Evolutionary conservation across 2,888 invertebrate species (phyloP).

Genomic region (Acholoe squamosa): DNA sequence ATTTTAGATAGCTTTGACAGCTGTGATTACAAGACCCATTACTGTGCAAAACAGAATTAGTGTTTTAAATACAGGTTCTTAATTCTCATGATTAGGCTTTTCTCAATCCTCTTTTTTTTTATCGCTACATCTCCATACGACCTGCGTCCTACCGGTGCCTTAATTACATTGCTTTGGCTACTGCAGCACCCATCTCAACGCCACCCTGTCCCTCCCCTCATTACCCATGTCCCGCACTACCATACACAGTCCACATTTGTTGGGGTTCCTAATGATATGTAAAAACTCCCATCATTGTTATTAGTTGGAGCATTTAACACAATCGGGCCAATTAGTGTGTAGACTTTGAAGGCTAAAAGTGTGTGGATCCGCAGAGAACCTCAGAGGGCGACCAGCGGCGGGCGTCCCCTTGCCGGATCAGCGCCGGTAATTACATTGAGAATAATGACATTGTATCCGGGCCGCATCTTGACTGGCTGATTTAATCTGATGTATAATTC

Average conservation of each 20-base stretch:
- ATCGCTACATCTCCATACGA: constrained; percentile 1
- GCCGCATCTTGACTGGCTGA: constrained; percentile 60
- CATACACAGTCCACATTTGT: background rate
- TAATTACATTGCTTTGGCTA: background rate
- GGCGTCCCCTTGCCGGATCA: constrained; percentile 24
- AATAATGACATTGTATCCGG: constrained; percentile 60
- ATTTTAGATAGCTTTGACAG: background rate
- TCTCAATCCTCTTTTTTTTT: constrained; percentile 10
- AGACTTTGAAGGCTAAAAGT: constrained; percentile 23
- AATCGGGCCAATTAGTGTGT: constrained; percentile 31
- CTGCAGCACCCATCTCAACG: background rate
- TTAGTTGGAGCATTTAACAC: constrained; percentile 33
- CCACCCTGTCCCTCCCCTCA: background rate
- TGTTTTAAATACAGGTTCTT: background rate
- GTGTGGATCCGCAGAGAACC: background rate
- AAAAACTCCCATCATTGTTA: constrained; percentile 33
- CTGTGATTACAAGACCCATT: constrained; percentile 11
- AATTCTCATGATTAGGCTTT: background rate
- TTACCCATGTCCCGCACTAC: background rate
- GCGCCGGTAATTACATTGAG: constrained; percentile 54
- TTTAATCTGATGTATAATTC: constrained; percentile 63
- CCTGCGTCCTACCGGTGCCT: background rate
- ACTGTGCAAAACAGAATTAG: background rate
- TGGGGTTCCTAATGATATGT: constrained; percentile 20
- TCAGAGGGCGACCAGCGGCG: background rate